phyloP scores from a whole-genome alignment of 2,797 vertebrate species.

The Tinamus major region DNA sequence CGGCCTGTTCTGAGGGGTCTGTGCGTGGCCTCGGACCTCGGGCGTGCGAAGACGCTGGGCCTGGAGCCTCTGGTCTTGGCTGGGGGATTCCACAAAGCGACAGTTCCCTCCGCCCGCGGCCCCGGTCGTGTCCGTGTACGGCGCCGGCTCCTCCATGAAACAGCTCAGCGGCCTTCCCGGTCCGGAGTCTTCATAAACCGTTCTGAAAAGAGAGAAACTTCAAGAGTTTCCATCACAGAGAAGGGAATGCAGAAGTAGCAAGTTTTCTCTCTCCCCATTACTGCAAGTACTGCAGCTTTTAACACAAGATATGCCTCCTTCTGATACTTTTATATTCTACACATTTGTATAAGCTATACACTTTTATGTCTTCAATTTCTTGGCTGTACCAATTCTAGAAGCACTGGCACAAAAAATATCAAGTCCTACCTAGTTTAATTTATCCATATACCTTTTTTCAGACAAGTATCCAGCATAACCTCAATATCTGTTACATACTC shows the following conservation, averaged over 20 bases:
- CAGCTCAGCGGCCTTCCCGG: conserved; percentile 89
- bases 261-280: background rate
- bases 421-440: background rate
- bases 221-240: conserved; percentile 51
- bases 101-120: conserved; percentile 92
- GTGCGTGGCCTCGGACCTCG: conserved; percentile 87
- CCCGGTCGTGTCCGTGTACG: conserved; percentile 91
- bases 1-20: conserved; percentile 94
- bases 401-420: background rate
- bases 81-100: conserved; percentile 89
- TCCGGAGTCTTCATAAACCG: conserved; percentile 90
- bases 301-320: background rate
- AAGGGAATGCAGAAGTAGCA: conserved; percentile 41
- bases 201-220: conserved; percentile 72
- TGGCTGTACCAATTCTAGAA: background rate
- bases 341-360: background rate
- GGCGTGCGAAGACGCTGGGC: conserved; percentile 89
- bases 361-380: background rate
- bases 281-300: background rate
- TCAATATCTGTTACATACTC: background rate
- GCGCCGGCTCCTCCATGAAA: conserved; percentile 94
- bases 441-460: background rate
- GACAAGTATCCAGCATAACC: background rate
- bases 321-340: too few species aligned
- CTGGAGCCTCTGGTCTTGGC: conserved; percentile 91